phyloP scores from a whole-genome alignment of 2,797 vertebrate genomes.

The Rhadinocentrus ornatus region DNA sequence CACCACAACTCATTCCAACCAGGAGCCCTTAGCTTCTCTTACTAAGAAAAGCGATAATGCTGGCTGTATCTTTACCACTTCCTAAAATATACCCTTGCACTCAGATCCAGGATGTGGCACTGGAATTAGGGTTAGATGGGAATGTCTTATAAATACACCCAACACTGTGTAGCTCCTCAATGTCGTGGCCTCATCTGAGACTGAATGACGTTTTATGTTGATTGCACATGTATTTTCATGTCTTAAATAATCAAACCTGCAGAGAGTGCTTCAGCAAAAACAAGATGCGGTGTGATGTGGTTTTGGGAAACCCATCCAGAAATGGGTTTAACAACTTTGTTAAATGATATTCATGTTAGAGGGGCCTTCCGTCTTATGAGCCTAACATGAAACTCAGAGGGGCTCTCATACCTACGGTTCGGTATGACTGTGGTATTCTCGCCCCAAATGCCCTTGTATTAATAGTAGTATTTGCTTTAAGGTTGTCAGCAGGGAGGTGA shows the following conservation, averaged over 20 bases:
- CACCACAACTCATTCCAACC: slow-evolving; percentile 26
- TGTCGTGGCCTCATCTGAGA: slow-evolving; percentile 16
- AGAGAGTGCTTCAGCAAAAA: background rate
- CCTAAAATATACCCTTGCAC: slow-evolving; percentile 75
- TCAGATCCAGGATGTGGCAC: slow-evolving; percentile 50
- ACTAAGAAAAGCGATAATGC: slow-evolving; percentile 67
- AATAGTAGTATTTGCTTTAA: slow-evolving; percentile 81
- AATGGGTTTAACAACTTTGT: background rate
- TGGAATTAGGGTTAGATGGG: slow-evolving; percentile 52
- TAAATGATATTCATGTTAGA: slow-evolving; percentile 22
- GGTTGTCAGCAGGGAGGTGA: slow-evolving; percentile 64
- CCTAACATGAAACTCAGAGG: slow-evolving; percentile 31
- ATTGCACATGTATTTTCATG: slow-evolving; percentile 13
- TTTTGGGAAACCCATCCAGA: background rate
- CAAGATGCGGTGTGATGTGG: background rate
- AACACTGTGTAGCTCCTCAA: slow-evolving; percentile 17
- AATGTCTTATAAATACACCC: slow-evolving; percentile 68
- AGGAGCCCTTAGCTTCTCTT: slow-evolving; percentile 41
- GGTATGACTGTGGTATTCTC: slow-evolving; percentile 61
- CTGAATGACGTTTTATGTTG: slow-evolving; percentile 38
- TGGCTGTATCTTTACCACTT: slow-evolving; percentile 70
- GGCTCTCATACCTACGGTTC: slow-evolving; percentile 23
- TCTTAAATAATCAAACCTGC: slow-evolving; percentile 17
- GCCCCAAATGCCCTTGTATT: slow-evolving; percentile 69
- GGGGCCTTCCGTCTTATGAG: slow-evolving; percentile 31